Base-by-base conservation (phyloP, 2,888 invertebrate genomes). In the Anagyrus pseudococci region DNA sequence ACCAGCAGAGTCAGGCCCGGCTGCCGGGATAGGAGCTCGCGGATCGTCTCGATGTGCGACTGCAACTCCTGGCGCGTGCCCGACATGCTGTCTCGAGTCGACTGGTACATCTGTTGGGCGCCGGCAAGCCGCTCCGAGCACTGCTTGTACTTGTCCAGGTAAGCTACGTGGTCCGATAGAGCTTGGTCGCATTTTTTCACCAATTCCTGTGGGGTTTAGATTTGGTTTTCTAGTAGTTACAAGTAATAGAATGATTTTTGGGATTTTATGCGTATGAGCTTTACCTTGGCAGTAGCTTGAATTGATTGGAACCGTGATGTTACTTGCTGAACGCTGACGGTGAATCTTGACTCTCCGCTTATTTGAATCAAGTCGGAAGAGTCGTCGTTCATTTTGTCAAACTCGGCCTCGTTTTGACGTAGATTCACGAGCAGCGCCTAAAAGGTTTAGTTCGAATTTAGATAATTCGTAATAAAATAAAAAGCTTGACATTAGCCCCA, bases 111-210 rank as follows among this genome's bases (percentile, higher is more conserved):
- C 6, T 87, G 84, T 78, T 93, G 90, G 1, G 92, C 89, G 44
- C 88, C 84, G 59, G 89, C 86, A 26, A 95, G 83, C 90, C 93
- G 93, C 71, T 92, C 89, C 0, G 88, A 86, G 72, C 93, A 94
- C 75, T 93, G 90, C 59, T 90, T 89, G 75, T 94, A 93, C 71
- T 93, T 94, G 1, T 92, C 91, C 73, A 89, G 87, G 75, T 91
- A 95, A 0, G 86, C 84, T 66, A 87, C 87, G 71, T 96, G 94
- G 75, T 94, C 94, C 57, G 86, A 85, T 0, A 93, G 89, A 6
- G 94, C 90, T 83, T 94, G 93, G 73, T 95, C 94, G 74, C 94
- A 95, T 82, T 95, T 96, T 79, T 94, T 94, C 1, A 94, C 87
- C 29, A 96, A 88, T 81, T 96, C 95, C 85, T 85, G 64, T 10